A percentile compares a stretch with the other conserved stretches of the same genome.
Evolutionary conservation across 2,797 vertebrate species (phyloP).

Genomic region (Notolepis coatsorum): DNA sequence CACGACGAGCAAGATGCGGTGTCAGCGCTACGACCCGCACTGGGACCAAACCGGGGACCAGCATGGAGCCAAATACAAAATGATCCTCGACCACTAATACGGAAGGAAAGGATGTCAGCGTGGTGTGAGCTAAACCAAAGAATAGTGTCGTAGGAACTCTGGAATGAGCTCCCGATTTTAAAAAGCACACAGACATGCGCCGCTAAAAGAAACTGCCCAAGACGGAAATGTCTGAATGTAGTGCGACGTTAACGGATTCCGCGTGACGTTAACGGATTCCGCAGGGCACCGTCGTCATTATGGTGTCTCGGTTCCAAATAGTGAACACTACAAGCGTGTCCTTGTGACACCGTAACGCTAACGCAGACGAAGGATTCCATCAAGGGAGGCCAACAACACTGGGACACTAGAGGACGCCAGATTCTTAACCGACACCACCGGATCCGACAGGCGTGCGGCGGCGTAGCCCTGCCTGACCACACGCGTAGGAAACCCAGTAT

Average conservation of each 20-base stretch:
- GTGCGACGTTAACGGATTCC: conserved; percentile 14
- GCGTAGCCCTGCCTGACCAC: conserved; percentile 30
- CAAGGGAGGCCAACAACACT: conserved; percentile 3
- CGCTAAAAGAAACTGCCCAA: conserved; percentile 42
- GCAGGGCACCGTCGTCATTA: no score
- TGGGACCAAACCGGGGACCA: no score
- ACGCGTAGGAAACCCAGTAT: no score
- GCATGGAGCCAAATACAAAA: no score
- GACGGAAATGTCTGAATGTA: conserved; percentile 32
- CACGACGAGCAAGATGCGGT: no score
- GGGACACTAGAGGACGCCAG: conserved; percentile 17
- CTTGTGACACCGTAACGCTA: conserved; percentile 41
- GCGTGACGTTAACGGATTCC: conserved; percentile 23
- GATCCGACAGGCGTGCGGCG: conserved; percentile 20
- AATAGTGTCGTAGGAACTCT: conserved; percentile 23
- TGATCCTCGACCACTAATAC: no score
- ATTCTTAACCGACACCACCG: conserved; percentile 21
- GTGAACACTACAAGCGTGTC: conserved; percentile 18
- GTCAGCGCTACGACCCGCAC: no score
- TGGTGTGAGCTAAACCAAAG: conserved; percentile 40
- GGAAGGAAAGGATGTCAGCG: conserved; percentile 17
- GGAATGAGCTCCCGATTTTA: conserved; percentile 5
- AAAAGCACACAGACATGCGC: conserved; percentile 48
- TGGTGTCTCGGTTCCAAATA: conserved; percentile 44
- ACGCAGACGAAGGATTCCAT: conserved; percentile 49